Evolutionary conservation across 2,797 vertebrate species (phyloP).

Genomic region (Phrynocephalus vlangalii): DNA sequence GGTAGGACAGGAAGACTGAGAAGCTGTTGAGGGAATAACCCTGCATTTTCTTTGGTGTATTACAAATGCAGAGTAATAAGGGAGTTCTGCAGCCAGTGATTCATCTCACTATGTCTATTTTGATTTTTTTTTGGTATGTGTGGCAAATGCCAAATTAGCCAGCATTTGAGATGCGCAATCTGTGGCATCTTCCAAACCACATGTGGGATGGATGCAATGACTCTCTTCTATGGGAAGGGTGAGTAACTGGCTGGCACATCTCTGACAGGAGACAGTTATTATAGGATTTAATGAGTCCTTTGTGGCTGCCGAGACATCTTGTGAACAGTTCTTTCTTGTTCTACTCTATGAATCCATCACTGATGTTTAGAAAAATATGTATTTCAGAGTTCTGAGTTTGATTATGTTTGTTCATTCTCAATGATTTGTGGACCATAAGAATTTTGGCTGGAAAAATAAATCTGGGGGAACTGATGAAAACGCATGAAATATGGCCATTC

Average conservation of each 20-base stretch:
- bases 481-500: background rate
- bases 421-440: background rate
- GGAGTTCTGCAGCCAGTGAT: constrained; percentile 3
- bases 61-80: constrained; percentile 12
- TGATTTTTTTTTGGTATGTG: constrained; percentile 2
- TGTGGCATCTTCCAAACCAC: constrained; percentile 37
- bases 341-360: background rate
- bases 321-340: constrained; percentile 32
- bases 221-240: constrained; percentile 35
- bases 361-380: background rate
- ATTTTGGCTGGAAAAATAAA: background rate
- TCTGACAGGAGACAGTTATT: constrained; percentile 22
- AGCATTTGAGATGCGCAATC: constrained; percentile 26
- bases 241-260: constrained; percentile 33
- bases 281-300: constrained; percentile 20
- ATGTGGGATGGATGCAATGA: constrained; percentile 24
- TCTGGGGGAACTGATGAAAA: constrained; percentile 9
- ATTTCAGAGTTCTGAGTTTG: background rate
- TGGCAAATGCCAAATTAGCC: constrained; percentile 32
- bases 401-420: background rate
- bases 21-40: background rate
- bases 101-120: constrained; percentile 6
- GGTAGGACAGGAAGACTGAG: background rate
- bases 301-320: constrained; percentile 10
- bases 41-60: background rate